Evolutionary conservation across 2,888 invertebrate genomes (phyloP).

Genomic region (Nomada ferruginata): DNA sequence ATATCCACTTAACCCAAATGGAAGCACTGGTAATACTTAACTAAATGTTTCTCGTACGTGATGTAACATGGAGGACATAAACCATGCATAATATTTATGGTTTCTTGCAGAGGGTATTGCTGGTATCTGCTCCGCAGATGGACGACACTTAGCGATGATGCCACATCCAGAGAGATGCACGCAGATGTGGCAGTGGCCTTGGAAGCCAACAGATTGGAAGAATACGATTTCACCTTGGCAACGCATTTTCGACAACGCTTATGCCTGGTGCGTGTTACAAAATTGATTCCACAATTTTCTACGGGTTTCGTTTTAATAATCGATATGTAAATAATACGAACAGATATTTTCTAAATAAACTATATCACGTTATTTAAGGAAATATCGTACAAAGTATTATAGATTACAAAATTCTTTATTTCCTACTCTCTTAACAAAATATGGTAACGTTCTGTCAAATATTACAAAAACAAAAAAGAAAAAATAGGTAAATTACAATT

Average conservation of each 20-base stretch:
- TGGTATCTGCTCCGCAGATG: slow-evolving; percentile 94
- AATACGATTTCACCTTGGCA: slow-evolving; percentile 94
- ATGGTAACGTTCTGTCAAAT: slow-evolving; percentile 63
- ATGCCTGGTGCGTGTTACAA: slow-evolving; percentile 86
- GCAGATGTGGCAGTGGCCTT: slow-evolving; percentile 96
- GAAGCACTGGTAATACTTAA: slow-evolving; percentile 88
- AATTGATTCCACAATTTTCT: slow-evolving; percentile 8
- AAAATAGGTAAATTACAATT: slow-evolving; percentile 42
- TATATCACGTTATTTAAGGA: background rate
- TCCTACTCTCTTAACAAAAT: slow-evolving; percentile 59
- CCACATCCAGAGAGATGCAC: slow-evolving; percentile 98
- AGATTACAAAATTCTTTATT: slow-evolving; percentile 69
- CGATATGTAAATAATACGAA: slow-evolving; percentile 32
- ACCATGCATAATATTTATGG: background rate
- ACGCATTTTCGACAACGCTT: slow-evolving; percentile 95
- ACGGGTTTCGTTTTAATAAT: background rate
- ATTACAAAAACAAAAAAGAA: slow-evolving; percentile 30
- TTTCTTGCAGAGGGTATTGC: slow-evolving; percentile 90
- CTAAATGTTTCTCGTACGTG: slow-evolving; percentile 14
- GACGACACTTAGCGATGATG: slow-evolving; percentile 98
- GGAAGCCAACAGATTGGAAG: slow-evolving; percentile 85
- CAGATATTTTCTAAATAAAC: slow-evolving; percentile 22
- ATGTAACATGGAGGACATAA: background rate
- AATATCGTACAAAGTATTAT: background rate
- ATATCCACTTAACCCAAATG: slow-evolving; percentile 98